These are phyloP conservation scores for Eumaeus atala DNA, from an alignment of 1,140 invertebrate genomes.

Conservation along the genomic window DNA sequence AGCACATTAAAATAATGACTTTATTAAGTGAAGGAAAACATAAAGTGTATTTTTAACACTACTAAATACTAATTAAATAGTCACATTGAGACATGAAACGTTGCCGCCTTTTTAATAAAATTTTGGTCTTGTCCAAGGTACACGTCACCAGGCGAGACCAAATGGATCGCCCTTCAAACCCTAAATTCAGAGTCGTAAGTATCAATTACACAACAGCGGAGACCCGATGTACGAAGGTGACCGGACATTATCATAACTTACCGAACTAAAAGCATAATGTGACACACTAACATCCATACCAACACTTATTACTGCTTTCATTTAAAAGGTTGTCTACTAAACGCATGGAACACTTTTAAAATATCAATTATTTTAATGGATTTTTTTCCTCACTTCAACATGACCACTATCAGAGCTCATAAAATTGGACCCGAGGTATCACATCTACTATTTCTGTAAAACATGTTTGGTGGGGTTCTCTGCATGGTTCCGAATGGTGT, in stretches of 20 bases:
- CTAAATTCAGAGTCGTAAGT: slow-evolving; percentile 73
- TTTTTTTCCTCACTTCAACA: neutral
- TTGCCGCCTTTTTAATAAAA: slow-evolving; percentile 61
- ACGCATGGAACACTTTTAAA: neutral
- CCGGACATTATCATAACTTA: slow-evolving; percentile 67
- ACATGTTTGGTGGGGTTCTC: too few relatives aligned
- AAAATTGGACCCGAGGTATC: slow-evolving; percentile 1
- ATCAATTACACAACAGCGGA: slow-evolving; percentile 54
- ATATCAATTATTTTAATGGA: neutral
- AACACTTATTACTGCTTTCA: slow-evolving; percentile 60
- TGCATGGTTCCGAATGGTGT: too few relatives aligned
- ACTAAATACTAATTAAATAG: too few relatives aligned
- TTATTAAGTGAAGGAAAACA: too few relatives aligned
- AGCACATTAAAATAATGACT: neutral
- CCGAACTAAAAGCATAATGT: slow-evolving; percentile 63
- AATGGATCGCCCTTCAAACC: slow-evolving; percentile 73
- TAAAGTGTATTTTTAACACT: too few relatives aligned
- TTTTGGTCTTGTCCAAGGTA: slow-evolving; percentile 74
- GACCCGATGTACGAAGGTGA: slow-evolving; percentile 52
- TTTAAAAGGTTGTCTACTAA: slow-evolving; percentile 48
- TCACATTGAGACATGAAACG: too few relatives aligned
- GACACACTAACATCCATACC: slow-evolving; percentile 59
- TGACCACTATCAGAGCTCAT: slow-evolving; percentile 2
- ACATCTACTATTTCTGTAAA: too few relatives aligned
- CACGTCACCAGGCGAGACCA: slow-evolving; percentile 72